Percentiles rank a stretch among this genome's conserved stretches.
Evolutionary conservation across 1,140 invertebrate species (phyloP).

Genomic region (Leptinotarsa defecta): DNA sequence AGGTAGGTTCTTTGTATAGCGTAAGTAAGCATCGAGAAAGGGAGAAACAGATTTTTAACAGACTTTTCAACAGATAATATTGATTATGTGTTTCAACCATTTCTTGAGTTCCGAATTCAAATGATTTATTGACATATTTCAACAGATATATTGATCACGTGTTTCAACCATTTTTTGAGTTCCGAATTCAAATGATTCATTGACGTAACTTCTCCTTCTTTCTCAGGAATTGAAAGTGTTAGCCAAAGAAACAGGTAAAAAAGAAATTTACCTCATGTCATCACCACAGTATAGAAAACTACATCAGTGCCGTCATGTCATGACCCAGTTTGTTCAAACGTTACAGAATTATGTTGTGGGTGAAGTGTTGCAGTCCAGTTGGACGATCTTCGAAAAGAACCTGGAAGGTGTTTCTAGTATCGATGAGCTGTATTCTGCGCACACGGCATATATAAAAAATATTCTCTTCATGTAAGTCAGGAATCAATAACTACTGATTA

Average conservation of each 20-base stretch:
- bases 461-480: constrained; percentile 63
- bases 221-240: constrained; percentile 60
- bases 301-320: constrained; percentile 71
- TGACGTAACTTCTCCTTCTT: constrained; percentile 15
- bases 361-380: constrained; percentile 71
- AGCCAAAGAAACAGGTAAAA: constrained; percentile 56
- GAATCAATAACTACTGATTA: too few species aligned
- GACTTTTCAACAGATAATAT: too few species aligned
- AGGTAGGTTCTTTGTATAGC: too few species aligned
- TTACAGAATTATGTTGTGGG: constrained; percentile 74
- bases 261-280: constrained; percentile 55
- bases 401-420: constrained; percentile 65
- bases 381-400: constrained; percentile 71
- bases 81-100: too few species aligned
- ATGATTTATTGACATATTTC: constrained; percentile 19
- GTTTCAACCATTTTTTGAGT: too few species aligned
- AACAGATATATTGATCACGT: too few species aligned
- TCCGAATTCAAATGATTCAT: background rate
- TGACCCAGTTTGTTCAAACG: constrained; percentile 73
- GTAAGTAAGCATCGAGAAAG: too few species aligned
- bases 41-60: too few species aligned
- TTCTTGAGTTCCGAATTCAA: too few species aligned
- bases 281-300: constrained; percentile 66
- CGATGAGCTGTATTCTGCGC: constrained; percentile 70
- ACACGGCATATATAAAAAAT: constrained; percentile 72